These are phyloP conservation scores for Rhopalosiphum padi DNA, from an alignment of 1,140 invertebrate genomes.

Conservation along the genomic window DNA sequence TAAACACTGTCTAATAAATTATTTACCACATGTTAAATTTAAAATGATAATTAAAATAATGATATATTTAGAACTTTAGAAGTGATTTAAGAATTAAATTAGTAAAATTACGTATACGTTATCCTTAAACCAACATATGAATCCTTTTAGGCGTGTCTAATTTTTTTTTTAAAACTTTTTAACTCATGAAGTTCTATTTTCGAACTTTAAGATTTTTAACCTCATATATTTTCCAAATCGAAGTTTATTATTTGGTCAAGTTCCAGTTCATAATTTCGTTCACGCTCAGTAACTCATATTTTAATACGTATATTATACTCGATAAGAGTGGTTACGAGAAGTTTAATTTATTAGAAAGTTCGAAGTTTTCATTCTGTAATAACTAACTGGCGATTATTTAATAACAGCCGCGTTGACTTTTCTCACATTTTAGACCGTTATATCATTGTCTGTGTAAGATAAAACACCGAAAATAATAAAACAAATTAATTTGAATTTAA, in stretches of 20 bases:
- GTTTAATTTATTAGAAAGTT: background rate
- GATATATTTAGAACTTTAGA: background rate
- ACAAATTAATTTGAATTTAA: background rate
- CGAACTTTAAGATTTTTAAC: background rate
- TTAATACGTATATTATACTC: background rate
- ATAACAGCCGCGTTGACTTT: background rate
- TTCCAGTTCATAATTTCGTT: background rate
- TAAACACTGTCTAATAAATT: too few relatives aligned
- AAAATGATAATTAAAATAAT: too few relatives aligned
- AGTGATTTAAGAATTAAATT: background rate
- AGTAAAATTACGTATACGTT: background rate
- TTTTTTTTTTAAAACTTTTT: background rate
- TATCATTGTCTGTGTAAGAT: background rate
- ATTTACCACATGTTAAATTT: too few relatives aligned
- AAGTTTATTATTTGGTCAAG: constrained; percentile 2
- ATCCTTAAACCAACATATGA: background rate
- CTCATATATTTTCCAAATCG: background rate
- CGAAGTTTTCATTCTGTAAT: background rate
- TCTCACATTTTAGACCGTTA: background rate
- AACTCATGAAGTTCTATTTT: background rate
- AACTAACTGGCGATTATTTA: background rate
- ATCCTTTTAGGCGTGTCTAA: background rate
- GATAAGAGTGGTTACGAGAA: background rate
- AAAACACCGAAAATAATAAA: background rate
- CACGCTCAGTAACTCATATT: background rate